phyloP scores from a whole-genome alignment of 1,140 invertebrate species.

The Drosophila santomea region DNA sequence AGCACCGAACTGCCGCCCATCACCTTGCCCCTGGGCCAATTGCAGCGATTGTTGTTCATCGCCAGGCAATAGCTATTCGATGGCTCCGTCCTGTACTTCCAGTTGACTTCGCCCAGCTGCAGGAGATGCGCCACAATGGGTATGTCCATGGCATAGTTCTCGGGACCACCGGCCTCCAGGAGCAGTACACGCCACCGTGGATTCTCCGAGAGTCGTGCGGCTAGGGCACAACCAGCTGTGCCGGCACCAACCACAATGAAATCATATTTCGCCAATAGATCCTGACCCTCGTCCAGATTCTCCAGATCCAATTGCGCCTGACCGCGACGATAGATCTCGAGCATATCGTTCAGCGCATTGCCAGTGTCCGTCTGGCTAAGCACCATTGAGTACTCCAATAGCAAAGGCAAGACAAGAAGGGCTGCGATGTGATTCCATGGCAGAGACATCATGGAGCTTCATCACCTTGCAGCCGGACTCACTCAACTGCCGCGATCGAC shows the following conservation, averaged over 20 bases:
- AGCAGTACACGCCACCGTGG: slow-evolving; percentile 87
- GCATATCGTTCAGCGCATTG: slow-evolving; percentile 34
- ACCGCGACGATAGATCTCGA: slow-evolving; percentile 59
- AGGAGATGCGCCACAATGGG: slow-evolving; percentile 88
- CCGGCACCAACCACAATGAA: slow-evolving; percentile 91
- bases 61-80: slow-evolving; percentile 84
- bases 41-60: slow-evolving; percentile 86
- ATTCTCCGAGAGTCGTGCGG: slow-evolving; percentile 88
- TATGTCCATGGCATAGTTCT: slow-evolving; percentile 88
- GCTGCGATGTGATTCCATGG: not conserved
- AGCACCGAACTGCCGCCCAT: slow-evolving; percentile 94
- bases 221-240: slow-evolving; percentile 89
- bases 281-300: slow-evolving; percentile 71
- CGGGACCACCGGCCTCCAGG: slow-evolving; percentile 89
- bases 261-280: slow-evolving; percentile 85
- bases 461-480: slow-evolving; percentile 30
- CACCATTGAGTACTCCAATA: not conserved
- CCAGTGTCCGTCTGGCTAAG: slow-evolving; percentile 26
- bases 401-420: not conserved
- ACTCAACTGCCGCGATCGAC: slow-evolving; percentile 33
- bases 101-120: slow-evolving; percentile 88
- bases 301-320: slow-evolving; percentile 55
- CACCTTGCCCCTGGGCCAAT: slow-evolving; percentile 91
- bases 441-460: slow-evolving; percentile 17
- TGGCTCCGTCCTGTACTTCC: slow-evolving; percentile 89